These are phyloP conservation scores for Cromileptes altivelis DNA, from an alignment of 2,113 vertebrate genomes.

Conservation along the genomic window DNA sequence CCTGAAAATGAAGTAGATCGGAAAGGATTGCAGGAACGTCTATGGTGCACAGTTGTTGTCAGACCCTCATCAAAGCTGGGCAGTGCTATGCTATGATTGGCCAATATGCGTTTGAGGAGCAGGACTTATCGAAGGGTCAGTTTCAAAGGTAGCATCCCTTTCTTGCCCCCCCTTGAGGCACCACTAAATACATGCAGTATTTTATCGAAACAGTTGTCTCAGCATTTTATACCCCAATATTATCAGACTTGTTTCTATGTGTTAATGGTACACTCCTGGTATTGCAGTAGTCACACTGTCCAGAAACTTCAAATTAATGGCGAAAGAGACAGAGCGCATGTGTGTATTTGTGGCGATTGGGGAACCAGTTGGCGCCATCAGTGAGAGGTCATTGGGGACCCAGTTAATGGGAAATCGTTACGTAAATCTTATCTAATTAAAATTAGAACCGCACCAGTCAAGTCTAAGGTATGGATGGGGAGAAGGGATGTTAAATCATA, in stretches of 20 bases:
- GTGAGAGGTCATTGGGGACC: slow-evolving; percentile 64
- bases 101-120: no score
- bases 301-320: slow-evolving; percentile 52
- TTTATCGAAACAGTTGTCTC: neutral
- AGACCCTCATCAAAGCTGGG: no score
- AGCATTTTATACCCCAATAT: slow-evolving; percentile 31
- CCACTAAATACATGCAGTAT: no score
- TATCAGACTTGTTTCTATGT: slow-evolving; percentile 33
- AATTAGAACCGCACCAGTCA: slow-evolving; percentile 64
- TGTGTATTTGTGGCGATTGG: slow-evolving; percentile 12
- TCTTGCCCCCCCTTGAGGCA: no score
- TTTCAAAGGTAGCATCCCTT: no score
- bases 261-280: slow-evolving; percentile 38
- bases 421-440: slow-evolving; percentile 84
- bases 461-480: slow-evolving; percentile 65
- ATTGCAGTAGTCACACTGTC: slow-evolving; percentile 46
- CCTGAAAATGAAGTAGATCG: no score
- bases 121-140: no score
- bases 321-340: neutral
- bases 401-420: slow-evolving; percentile 80
- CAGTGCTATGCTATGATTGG: no score
- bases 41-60: no score
- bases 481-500: slow-evolving; percentile 69
- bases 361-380: slow-evolving; percentile 68
- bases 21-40: no score